Base-by-base conservation (phyloP, 2,797 vertebrate genomes). In the Hydrocynus forskahlii region DNA sequence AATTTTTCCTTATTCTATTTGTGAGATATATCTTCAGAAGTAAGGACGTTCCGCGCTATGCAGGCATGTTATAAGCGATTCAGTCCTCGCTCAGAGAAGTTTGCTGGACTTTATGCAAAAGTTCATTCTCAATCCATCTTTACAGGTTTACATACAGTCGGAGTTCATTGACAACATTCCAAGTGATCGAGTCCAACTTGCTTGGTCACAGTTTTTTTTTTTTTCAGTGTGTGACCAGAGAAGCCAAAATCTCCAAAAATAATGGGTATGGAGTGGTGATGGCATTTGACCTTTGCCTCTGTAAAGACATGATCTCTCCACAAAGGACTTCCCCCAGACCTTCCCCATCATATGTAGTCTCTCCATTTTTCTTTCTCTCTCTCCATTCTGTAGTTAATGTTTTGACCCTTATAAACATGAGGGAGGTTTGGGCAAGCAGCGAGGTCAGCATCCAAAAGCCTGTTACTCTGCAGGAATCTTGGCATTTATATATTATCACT, bases 71-170 rank as follows among this genome's bases (percentile, higher is more conserved):
- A 82, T 83, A 89, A 89, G 66, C 75, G 9, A 72, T 86, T 87
- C 88, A 87, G 91, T 89, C 89, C 91, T 82, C 87, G 82, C 89
- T 87, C 87, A 88, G 85, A 86, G 88, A 88, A 90, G 90, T 89
- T n/a, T 62, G 40, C 55, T 19, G 40, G 63, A 40, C 50, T 67
- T 19, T 23, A 72, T 48, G 55, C 38, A 40, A 66, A 90, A 92
- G 91, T 92, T 91, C 88, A 88, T 92, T 93, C 89, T 92, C 92
- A 90, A 92, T 92, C 93, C 92, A 93, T 92, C 91, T 94, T 89
- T 94, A 93, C 91, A 94, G 90, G 90, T 93, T 91, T 93, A 92
- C 92, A 93, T 82, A 84, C 83, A 82, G 78, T 86, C 89, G 88
- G 86, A 91, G 90, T 94, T 93, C 89, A 91, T 93, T 82, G 85